These are phyloP conservation scores for Sylvilagus bachmani DNA, from an alignment of 2,113 vertebrate genomes.

Conservation along the genomic window DNA sequence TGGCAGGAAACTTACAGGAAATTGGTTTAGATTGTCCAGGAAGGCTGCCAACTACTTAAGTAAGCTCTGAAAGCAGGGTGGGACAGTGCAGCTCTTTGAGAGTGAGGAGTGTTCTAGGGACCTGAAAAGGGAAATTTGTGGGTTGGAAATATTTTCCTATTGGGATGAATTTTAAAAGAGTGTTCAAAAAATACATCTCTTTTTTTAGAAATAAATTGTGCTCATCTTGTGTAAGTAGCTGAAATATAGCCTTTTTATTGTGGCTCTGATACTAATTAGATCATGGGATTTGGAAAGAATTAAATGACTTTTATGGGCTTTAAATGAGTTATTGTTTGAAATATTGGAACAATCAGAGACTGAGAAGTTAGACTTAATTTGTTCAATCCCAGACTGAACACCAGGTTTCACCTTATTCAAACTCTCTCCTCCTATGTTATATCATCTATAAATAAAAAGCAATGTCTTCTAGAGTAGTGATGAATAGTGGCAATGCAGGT, in stretches of 20 bases:
- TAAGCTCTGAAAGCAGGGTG: neutral
- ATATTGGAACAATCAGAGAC: neutral
- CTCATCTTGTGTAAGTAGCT: neutral
- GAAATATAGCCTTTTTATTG: neutral
- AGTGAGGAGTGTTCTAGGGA: neutral
- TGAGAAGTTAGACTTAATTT: neutral
- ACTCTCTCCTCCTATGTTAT: neutral
- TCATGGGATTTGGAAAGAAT: neutral
- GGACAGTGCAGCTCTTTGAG: too few relatives aligned
- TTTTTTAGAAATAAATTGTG: neutral
- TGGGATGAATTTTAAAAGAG: neutral
- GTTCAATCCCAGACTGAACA: neutral
- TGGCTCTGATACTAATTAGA: neutral
- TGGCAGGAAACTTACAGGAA: neutral
- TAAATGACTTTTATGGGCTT: neutral
- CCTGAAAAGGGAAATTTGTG: neutral
- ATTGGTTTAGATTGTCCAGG: neutral
- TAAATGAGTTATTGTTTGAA: constrained; percentile 20
- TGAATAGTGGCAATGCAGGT: fast-evolving
- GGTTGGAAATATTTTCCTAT: neutral
- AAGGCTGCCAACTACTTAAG: neutral
- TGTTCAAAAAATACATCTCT: neutral
- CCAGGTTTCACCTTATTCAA: neutral
- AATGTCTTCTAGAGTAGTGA: neutral
- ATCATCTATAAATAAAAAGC: neutral